Evolutionary conservation across 2,888 invertebrate species (phyloP).

Genomic region (Matsumyia berberina): DNA sequence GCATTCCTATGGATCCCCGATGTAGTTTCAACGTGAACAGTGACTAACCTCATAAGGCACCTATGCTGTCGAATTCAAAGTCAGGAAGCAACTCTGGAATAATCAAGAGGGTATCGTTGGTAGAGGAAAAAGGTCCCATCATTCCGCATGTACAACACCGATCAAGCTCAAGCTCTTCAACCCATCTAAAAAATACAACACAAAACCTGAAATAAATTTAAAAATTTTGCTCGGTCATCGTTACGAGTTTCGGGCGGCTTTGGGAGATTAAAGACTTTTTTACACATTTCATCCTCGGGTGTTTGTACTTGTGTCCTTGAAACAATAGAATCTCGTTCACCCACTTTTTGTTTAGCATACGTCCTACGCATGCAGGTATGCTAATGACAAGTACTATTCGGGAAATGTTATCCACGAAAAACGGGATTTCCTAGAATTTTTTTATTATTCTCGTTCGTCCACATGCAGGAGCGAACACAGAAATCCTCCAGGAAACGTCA

Average conservation of each 20-base stretch:
- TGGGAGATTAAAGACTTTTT: neutral
- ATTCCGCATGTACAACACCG: too few relatives aligned
- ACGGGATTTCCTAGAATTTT: neutral
- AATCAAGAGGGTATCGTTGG: too few relatives aligned
- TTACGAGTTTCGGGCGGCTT: neutral
- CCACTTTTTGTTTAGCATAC: neutral
- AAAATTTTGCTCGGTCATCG: neutral
- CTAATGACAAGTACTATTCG: neutral
- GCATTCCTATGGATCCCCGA: too few relatives aligned
- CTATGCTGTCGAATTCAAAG: too few relatives aligned
- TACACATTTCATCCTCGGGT: neutral
- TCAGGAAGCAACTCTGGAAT: too few relatives aligned
- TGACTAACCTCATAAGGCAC: too few relatives aligned
- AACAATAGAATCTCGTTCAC: neutral
- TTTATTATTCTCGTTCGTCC: neutral
- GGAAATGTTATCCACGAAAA: neutral
- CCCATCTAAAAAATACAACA: too few relatives aligned
- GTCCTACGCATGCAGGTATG: neutral
- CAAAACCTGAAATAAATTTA: too few relatives aligned
- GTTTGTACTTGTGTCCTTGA: neutral
- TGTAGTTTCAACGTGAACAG: too few relatives aligned
- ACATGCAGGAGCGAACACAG: conserved; percentile 1
- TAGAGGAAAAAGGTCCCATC: too few relatives aligned
- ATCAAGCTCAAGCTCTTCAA: too few relatives aligned
- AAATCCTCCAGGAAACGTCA: neutral